A percentile compares a stretch with the other conserved stretches of the same genome.
Conservation (phyloP, 2,113 vertebrate genomes). For the Andinoacara biseriatus region DNA sequence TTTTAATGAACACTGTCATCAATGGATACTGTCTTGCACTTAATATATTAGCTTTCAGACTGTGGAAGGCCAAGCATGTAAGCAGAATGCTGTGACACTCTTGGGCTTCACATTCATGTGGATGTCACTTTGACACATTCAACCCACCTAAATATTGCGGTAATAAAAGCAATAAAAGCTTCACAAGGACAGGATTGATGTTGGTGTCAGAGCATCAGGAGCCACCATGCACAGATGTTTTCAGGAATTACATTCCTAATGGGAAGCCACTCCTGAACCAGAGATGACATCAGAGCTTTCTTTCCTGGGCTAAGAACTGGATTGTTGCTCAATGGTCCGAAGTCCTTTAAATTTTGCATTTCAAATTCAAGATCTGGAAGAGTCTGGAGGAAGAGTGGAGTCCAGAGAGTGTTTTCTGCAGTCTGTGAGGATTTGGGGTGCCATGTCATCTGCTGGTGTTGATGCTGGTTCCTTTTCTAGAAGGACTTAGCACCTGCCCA, state of each 20-base stretch:
- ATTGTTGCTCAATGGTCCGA: no score
- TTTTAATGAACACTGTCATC: not conserved
- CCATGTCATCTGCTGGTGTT: not conserved
- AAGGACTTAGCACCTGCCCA: not conserved
- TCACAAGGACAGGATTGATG: no score
- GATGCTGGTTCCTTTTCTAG: not conserved
- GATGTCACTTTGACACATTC: not conserved
- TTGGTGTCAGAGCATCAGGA: no score
- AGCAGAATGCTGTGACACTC: constrained; percentile 35
- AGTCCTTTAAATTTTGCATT: no score
- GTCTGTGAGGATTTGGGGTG: not conserved
- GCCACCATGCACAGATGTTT: no score
- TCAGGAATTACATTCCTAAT: no score
- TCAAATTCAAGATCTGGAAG: no score
- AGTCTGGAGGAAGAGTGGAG: not conserved
- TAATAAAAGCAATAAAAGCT: no score
- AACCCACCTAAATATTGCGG: not conserved
- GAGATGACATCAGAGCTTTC: no score
- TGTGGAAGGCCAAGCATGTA: constrained; percentile 4
- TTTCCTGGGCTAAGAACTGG: no score
- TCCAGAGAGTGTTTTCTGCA: not conserved
- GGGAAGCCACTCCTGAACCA: no score
- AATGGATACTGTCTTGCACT: not conserved
- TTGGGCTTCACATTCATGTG: not conserved
- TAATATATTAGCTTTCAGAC: constrained; percentile 29